Evolutionary conservation across 1,140 invertebrate species (phyloP).

Genomic region (Daktulosphaira vitifoliae): DNA sequence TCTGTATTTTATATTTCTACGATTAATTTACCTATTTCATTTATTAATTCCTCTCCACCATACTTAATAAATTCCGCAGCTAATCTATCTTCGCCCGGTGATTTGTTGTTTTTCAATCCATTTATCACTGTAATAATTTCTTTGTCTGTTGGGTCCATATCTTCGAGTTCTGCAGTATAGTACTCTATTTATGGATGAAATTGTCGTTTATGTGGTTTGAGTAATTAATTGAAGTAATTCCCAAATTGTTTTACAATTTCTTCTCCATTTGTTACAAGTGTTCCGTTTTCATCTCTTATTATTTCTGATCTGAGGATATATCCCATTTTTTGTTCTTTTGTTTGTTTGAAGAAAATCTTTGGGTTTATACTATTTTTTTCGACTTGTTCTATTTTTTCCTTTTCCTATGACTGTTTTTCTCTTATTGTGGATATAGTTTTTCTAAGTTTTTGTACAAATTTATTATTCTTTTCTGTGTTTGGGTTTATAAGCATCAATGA

Average conservation of each 20-base stretch:
- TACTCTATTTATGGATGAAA: neutral
- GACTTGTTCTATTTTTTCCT: neutral
- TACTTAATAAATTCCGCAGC: neutral
- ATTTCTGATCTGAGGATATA: neutral
- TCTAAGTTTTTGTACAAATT: neutral
- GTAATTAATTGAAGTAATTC: neutral
- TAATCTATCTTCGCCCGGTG: neutral
- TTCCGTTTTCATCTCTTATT: neutral
- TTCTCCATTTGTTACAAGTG: neutral
- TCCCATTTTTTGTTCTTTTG: neutral
- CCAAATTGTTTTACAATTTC: neutral
- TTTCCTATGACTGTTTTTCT: neutral
- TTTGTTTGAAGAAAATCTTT: neutral
- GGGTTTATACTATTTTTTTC: neutral
- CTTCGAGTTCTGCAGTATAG: neutral
- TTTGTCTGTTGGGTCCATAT: neutral
- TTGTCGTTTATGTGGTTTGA: neutral
- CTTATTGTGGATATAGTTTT: neutral
- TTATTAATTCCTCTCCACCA: neutral
- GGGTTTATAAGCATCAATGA: neutral
- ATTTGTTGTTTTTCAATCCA: slow-evolving; percentile 1
- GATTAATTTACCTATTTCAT: neutral
- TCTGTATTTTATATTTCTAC: neutral
- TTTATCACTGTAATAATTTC: neutral
- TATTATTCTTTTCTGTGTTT: neutral